Base-by-base conservation (phyloP, 2,888 invertebrate genomes). In the Diadromus collaris region DNA sequence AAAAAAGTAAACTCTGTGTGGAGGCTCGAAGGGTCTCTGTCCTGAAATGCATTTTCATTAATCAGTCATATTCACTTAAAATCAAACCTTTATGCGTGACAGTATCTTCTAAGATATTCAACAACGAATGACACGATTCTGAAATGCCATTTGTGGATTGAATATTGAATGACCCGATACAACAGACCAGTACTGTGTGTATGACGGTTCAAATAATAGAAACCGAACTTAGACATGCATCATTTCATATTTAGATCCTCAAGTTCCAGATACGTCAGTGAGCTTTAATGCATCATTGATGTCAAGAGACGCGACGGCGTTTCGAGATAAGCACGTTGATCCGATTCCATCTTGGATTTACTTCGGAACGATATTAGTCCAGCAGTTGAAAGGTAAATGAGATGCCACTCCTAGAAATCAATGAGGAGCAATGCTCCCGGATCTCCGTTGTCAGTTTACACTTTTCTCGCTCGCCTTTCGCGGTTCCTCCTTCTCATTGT, bases 401-500 rank as follows among this genome's bases (percentile, higher is more conserved):
- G 38, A 9, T 41, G 6, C 10, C 19, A 38, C 21, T 41, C n/a
- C 16, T 41, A 16, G 16, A 41, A 34, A 27, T 41, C 2, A 44
- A 34, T 2, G 16, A 29, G 9, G 6, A 34, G 32, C 34, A 34
- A 19, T 63, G 13, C 27, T n/a, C 21, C 19, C 41, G 27, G 34
- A 41, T 19, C 24, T 68, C n/a, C 13, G 6, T 21, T 21, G 41
- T 67, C 32, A 29, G 44, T 46, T 58, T 58, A 44, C 10, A 32
- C 51, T 74, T 78, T 78, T 58, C 60, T 65, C 74, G 32, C 27
- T 64, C 68, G 19, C 29, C 34, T 27, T 29, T n/a, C 19, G 24
- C 13, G 19, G 32, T 48, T 32, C 19, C 32, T 7, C 13, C 7
- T 16, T 2, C 10, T 24, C 16, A n/a, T 16, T 16, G 10, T 24